These are phyloP conservation scores for Habroteleia sp. DNA, from an alignment of 2,888 invertebrate species.

Conservation along the genomic window DNA sequence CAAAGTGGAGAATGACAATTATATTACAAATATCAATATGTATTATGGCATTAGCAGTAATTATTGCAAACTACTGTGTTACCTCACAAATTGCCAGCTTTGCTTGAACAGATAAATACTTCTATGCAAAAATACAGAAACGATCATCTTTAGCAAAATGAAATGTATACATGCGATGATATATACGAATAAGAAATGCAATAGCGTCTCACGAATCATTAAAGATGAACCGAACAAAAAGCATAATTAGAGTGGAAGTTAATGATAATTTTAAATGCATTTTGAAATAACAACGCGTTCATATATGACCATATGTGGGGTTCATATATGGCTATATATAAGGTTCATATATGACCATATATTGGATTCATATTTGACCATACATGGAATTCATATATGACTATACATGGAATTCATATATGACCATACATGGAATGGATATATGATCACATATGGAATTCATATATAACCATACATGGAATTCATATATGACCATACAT, in stretches of 20 bases:
- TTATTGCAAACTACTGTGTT: constrained; percentile 55
- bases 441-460: too few species aligned
- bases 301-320: too few species aligned
- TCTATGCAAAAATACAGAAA: constrained; percentile 53
- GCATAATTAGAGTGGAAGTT: constrained; percentile 34
- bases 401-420: too few species aligned
- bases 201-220: constrained; percentile 51
- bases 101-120: constrained; percentile 10
- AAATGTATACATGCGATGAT: constrained; percentile 49
- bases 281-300: too few species aligned
- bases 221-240: constrained; percentile 33
- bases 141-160: constrained; percentile 27
- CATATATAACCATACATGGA: too few species aligned
- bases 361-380: too few species aligned
- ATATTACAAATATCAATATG: constrained; percentile 56
- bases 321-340: too few species aligned
- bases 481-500: too few species aligned
- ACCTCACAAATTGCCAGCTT: constrained; percentile 43
- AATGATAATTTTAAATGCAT: constrained; percentile 39
- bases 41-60: constrained; percentile 59
- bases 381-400: too few species aligned
- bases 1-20: constrained; percentile 47
- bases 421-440: too few species aligned
- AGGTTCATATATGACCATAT: too few species aligned
- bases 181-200: constrained; percentile 42